Base-by-base conservation (phyloP, 2,113 vertebrate genomes). In the Dinomys branickii region DNA sequence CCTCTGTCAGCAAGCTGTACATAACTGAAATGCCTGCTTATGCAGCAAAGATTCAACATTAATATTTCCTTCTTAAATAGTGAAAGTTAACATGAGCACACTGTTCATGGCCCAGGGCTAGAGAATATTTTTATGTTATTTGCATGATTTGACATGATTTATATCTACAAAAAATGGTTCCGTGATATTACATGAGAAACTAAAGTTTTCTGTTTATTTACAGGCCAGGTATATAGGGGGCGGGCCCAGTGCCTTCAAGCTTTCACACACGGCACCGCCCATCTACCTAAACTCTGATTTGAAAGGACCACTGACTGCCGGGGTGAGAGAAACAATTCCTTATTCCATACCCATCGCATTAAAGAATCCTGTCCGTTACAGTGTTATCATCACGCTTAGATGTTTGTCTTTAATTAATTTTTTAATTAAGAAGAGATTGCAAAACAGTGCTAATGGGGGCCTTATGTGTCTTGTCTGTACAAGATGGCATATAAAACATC, bases 241-340 rank as follows among this genome's bases (percentile, higher is more conserved):
- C 98, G 98, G 99, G 98, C 96, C 98, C 98, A 98, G 98, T 97
- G 98, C 98, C 94, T 99, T 99, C 98, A 99, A 99, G 98, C 98
- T 99, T 97, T 98, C 99, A 90, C 98, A 99, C 88, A 98, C 98
- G 98, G 98, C 98, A 94, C 98, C 98, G 50, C 98, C 98, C 94
- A 99, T 99, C 98, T 99, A 99, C 98, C 90, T 99, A 99, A 99
- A 99, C 98, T 98, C 99, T 98, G 99, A 99, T 95, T 98, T 99
- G 98, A 99, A 99, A 99, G 99, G 99, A 99, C 98, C 98, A 97
- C 98, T 99, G 86, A 98, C 98, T 87, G 96, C 99, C 98, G 99
- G 99, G 99, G 99, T 99, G 98, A 99, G 99, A 99, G 97, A 98
- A 92, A 82, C 96, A 77, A 93, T 92, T 98, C 97, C 97, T 98